Evolutionary conservation across 2,113 vertebrate species (phyloP), one percentile per base, ranked within the genome.

Genomic region (Tychaedon coryphoeus): DNA sequence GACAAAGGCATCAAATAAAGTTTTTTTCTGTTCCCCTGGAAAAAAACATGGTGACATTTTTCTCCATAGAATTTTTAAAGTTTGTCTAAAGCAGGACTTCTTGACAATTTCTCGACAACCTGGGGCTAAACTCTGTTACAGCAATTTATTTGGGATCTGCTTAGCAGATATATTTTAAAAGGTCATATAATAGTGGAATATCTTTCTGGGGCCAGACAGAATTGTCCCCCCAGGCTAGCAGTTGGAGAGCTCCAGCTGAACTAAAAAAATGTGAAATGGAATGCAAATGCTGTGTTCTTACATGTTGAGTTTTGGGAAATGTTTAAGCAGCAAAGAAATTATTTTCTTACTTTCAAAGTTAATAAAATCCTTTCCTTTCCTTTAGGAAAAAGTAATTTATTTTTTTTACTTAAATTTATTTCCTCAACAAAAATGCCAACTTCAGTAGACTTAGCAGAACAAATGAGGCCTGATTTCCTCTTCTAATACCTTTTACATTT

Each of bases 141-240:
- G 85, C 88, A 96, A 92, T 95, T 95, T 97, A 94, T 93, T 95
- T 95, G 90, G 95, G 85, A 95, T 93, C 92, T 96, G 85, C 85
- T 93, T 88, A 96, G 82, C 67, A 92, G 92, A 90, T 94, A 94
- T 62, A 95, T 94, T 96, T 97, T 94, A 88, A 95, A 97, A 97
- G 95, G 93, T 95, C 95, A 95, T 94, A 97, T 90, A 94, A 92
- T 94, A 66, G 96, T 96, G 78, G 71, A 96, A 88, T 96, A 88
- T 79, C 78, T 96, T 96, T 93, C 88, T 90, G 74, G 92, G 95
- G 82, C 93, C 85, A 94, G 90, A 79, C 82, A 93, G 90, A 93
- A 93, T 94, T 93, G 88, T 95, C 23, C 90, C 93, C 85, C 82
- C 86, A 96, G 92, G 93, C 95, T 88, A 96, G 33, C 45, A 96